phyloP scores from a whole-genome alignment of 2,113 vertebrate species.

The Cyprinodon brontotheroides region DNA sequence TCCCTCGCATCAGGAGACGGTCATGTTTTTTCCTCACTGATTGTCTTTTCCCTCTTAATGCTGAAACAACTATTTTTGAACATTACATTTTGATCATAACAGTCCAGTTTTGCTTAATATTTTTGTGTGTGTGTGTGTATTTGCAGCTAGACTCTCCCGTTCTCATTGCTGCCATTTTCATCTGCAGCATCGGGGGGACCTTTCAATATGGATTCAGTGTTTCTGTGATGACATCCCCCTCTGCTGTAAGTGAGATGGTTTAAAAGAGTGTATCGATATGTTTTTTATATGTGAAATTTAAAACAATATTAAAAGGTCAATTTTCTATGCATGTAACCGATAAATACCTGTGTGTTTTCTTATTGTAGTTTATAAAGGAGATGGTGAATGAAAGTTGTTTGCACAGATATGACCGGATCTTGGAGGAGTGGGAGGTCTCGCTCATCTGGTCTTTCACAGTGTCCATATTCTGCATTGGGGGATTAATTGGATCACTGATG shows the following conservation, averaged over 20 bases:
- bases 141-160: slow-evolving; percentile 68
- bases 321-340: not conserved
- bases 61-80: too few relatives aligned
- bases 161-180: slow-evolving; percentile 67
- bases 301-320: too few relatives aligned
- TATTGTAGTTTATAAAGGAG: slow-evolving; percentile 71
- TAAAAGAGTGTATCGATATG: not conserved
- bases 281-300: too few relatives aligned
- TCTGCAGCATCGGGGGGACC: slow-evolving; percentile 81
- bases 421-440: slow-evolving; percentile 68
- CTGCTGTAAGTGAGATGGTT: slow-evolving; percentile 74
- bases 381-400: slow-evolving; percentile 74
- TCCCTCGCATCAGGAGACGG: too few relatives aligned
- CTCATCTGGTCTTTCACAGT: slow-evolving; percentile 81
- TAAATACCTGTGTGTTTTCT: not conserved
- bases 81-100: not conserved
- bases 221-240: slow-evolving; percentile 83
- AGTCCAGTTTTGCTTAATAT: not conserved
- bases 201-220: slow-evolving; percentile 85
- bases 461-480: slow-evolving; percentile 76
- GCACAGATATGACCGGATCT: slow-evolving; percentile 56
- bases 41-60: too few relatives aligned
- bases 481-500: slow-evolving; percentile 61
- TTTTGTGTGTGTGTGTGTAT: slow-evolving; percentile 4
- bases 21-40: too few relatives aligned